These are phyloP conservation scores for Dipodomys merriami DNA, from an alignment of 2,113 vertebrate species.

Conservation along the genomic window DNA sequence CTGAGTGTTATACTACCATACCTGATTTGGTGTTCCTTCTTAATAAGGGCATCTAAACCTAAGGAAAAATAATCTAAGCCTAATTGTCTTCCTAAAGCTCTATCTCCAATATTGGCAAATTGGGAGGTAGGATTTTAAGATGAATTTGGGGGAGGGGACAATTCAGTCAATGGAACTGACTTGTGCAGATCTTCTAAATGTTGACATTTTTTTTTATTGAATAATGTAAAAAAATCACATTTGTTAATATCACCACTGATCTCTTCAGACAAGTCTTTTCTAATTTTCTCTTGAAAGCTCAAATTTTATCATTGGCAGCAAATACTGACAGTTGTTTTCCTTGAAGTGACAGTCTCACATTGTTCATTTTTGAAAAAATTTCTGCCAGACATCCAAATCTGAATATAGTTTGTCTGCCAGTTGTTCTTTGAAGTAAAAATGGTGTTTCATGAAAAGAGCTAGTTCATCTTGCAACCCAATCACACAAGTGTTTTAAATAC, in stretches of 20 bases:
- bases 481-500: slow-evolving; percentile 39
- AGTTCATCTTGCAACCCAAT: slow-evolving; percentile 51
- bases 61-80: slow-evolving; percentile 30
- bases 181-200: slow-evolving; percentile 50
- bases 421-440: slow-evolving; percentile 71
- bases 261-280: slow-evolving; percentile 61
- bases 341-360: slow-evolving; percentile 71
- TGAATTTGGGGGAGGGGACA: not conserved
- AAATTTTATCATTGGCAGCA: slow-evolving; percentile 64
- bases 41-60: not conserved
- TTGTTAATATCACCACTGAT: slow-evolving; percentile 59
- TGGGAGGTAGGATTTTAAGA: not conserved
- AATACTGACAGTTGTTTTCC: slow-evolving; percentile 76
- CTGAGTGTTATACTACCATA: too few relatives aligned
- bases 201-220: slow-evolving; percentile 45
- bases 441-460: slow-evolving; percentile 52
- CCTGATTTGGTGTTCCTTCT: not conserved
- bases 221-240: slow-evolving; percentile 58
- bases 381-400: slow-evolving; percentile 68
- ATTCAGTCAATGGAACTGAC: not conserved
- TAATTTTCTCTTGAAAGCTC: slow-evolving; percentile 68
- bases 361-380: slow-evolving; percentile 74
- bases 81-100: not conserved
- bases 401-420: slow-evolving; percentile 68
- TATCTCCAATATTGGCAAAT: not conserved